Conservation (phyloP, 2,113 vertebrate species). For the Hydropotes inermis region DNA sequence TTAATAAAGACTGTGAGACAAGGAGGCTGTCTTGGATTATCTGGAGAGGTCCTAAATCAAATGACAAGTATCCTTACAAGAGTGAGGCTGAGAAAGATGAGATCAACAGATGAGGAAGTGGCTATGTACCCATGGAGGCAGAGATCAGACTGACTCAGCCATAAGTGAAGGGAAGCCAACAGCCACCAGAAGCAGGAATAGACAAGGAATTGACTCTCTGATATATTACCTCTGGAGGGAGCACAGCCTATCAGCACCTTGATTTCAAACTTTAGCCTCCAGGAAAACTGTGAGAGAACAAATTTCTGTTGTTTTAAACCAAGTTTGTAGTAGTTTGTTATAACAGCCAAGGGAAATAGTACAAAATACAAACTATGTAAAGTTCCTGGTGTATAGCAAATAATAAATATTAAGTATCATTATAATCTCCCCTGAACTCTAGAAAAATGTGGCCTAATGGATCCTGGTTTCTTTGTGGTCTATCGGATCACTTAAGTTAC, state of each 20-base stretch:
- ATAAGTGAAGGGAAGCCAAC: not conserved
- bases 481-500: not conserved
- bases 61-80: not conserved
- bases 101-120: not conserved
- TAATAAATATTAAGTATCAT: not conserved
- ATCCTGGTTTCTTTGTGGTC: not conserved
- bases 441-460: not conserved
- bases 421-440: not conserved
- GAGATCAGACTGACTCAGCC: not conserved
- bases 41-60: not conserved
- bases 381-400: not conserved
- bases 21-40: not conserved
- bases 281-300: not conserved
- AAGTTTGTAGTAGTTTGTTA: not conserved
- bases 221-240: not conserved
- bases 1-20: not conserved
- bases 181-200: not conserved
- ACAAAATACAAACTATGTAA: not conserved
- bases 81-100: not conserved
- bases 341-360: not conserved
- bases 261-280: not conserved
- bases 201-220: not conserved
- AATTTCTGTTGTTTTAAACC: not conserved
- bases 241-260: not conserved
- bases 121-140: not conserved